Base-by-base conservation (phyloP, 2,888 invertebrate species). In the Automeris io region DNA sequence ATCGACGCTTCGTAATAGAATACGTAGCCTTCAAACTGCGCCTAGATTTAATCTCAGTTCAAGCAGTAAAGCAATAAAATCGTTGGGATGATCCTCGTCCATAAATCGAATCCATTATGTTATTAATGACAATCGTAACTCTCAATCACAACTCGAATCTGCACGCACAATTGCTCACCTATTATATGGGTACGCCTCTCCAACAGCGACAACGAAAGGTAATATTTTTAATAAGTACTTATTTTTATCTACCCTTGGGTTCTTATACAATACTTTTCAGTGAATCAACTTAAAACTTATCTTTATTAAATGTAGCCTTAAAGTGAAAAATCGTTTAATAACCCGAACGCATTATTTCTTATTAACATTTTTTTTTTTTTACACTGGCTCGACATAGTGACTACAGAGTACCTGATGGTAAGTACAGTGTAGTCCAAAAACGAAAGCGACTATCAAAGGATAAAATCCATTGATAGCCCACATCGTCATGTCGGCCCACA, bases 121-220 rank as follows among this genome's bases (percentile, higher is more conserved):
- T 77, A 76, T 74, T 73, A 78, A 78, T 76, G 75, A 72, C 70
- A 74, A 73, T 74, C 75, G 70, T 78, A 78, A 76, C 70, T 78
- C 72, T 74, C 65, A 73, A 75, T 78, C 76, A 73, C 68, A 61
- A 61, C 58, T 61, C 57, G 62, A 60, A 70, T 63, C 61, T 60
- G 67, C 66, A 59, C 58, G 63, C 62, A 61, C 51, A 47, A 58
- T 60, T 59, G 62, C 57, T 57, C 62, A 60, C 58, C 55, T 57
- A 61, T 55, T 52, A 52, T 49, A 56, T 47, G 44, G 51, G 40
- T 29, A 33, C 19, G 48, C 46, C 51, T 57, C 49, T 54, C 40
- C 40, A 55, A 57, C 49, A 63, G 49, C 46, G 58, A 57, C 57
- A 56, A 59, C 48, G 51, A 57, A 53, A 52, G 49, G 24, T 24